These are phyloP conservation scores for Psephotus haematonotus DNA, from an alignment of 2,113 vertebrate species.

Conservation along the genomic window DNA sequence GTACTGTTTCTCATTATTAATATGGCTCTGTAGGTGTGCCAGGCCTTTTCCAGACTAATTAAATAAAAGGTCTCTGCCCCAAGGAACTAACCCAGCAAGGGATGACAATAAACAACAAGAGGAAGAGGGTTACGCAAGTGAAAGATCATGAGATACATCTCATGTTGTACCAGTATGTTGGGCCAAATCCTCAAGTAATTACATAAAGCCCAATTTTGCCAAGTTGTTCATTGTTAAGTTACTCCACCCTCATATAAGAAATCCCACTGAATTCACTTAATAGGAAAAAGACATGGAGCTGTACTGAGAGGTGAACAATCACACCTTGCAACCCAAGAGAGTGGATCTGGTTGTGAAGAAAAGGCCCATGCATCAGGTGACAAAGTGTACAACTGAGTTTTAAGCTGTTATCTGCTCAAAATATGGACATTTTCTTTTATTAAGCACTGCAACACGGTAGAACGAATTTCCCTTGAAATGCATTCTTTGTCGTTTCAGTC, in stretches of 20 bases:
- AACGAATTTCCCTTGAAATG: not conserved
- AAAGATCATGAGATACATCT: conserved; percentile 64
- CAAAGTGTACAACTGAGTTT: not conserved
- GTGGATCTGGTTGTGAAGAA: not conserved
- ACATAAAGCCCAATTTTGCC: conserved; percentile 58
- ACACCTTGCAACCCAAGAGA: not conserved
- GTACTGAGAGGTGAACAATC: not conserved
- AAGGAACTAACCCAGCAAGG: conserved; percentile 58
- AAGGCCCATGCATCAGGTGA: not conserved
- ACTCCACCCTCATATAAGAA: conserved; percentile 31
- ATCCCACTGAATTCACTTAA: conserved; percentile 31
- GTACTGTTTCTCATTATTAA: conserved; percentile 62
- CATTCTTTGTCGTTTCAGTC: not conserved
- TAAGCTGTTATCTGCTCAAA: not conserved
- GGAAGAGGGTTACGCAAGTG: conserved; percentile 55
- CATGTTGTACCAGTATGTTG: conserved; percentile 53
- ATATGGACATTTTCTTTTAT: not conserved
- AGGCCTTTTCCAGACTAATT: conserved; percentile 65
- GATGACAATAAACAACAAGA: conserved; percentile 66
- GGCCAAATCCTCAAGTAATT: conserved; percentile 69
- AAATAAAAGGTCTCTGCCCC: conserved; percentile 64
- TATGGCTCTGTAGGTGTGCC: conserved; percentile 58
- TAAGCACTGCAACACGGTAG: not conserved
- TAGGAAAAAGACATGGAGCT: not conserved
- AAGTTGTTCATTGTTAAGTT: conserved; percentile 51